Evolutionary conservation across 2,888 invertebrate genomes (phyloP), one percentile per base, ranked within the genome.

Genomic region (Phyllotreta cruciferae): DNA sequence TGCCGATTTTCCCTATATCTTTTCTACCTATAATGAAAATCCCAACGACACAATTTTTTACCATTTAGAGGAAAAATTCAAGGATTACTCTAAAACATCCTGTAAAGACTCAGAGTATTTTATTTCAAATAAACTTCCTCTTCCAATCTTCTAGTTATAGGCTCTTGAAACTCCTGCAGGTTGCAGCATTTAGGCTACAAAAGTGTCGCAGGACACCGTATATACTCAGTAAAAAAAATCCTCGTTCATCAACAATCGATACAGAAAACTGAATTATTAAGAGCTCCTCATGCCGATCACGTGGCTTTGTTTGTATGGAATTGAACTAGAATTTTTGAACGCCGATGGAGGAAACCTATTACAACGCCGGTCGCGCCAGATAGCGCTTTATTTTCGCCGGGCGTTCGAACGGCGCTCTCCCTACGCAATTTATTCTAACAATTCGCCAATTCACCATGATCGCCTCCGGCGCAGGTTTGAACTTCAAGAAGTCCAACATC

Each of bases 401-500:
- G 39, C 41, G 35, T 34, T 49, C 35, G 49, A 49, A 11, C 3
- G 9, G 35, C 35, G 10, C 35, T 52, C 52, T 14, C 8, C 8
- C 7, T 10, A n/a, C n/a, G n/a, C n/a, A n/a, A n/a, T n/a, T n/a
- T n/a, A n/a, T n/a, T n/a, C n/a, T n/a, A n/a, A n/a, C n/a, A n/a
- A n/a, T n/a, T n/a, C 10, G 6, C 11, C 14, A 11, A 11, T 2
- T n/a, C 3, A 52, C 36, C 8, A 52, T 47, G 36, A 45, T 35
- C 10, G 8, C 13, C 38, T 41, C n/a, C 63, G 50, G 61, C 62
- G 11, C 81, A 91, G 93, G 87, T 79, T 83, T 92, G 78, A 90
- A 71, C 56, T 76, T 75, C 64, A 81, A 81, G 67, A 81, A 81
- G 62, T 92, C 95, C 70, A 95, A 94, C 77, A 95, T 97, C 69